Base-by-base conservation (phyloP, 2,797 vertebrate species). In the Odontamblyopus lacepedii region DNA sequence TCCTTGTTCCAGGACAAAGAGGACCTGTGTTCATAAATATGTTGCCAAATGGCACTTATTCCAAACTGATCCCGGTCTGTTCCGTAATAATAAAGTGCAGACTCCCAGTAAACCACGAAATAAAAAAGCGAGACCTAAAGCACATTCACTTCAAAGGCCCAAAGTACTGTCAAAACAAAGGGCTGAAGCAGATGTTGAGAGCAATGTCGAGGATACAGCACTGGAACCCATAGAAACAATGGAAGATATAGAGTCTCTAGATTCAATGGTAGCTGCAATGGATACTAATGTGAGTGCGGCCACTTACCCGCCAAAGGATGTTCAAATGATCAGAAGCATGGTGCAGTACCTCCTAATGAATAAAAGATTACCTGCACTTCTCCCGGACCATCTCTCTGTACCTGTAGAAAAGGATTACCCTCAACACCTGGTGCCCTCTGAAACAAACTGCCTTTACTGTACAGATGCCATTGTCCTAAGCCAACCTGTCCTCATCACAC, bases 401-500 rank as follows among this genome's bases (percentile, higher is more conserved):
- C 38, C 41, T 26, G 63, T 15, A 13, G 41, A 65, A 15, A 44
- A 65, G 23, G 63, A 65, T 3, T 65, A 65, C 11, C 63, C 63
- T 26, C 63, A 23, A 65, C 38, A 65, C n/a, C 38, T 65, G 12
- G 15, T 65, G 16, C 63, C 63, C 38, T 18, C 19, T 0, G 38
- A 65, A 16, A 65, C 38, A 65, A 23, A 44, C 35, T 65, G 63
- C 63, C 41, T 44, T 4, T 44, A 48, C 41, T 65, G 63, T 8
- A 13, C 41, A 15, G 63, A 48, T 5, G 11, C 11, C n/a, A 48
- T 44, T 4, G n/a, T 9, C 63, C 41, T 65, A 41, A 65, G 63
- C 63, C 23, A 65, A 13, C 63, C 63, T 6, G 13, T 65, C 63
- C 63, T 65, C 15, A 65, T 44, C 63, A 65, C 63, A 7, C 63